Evolutionary conservation across 2,113 vertebrate genomes (phyloP), one percentile per base, ranked within the genome.

Genomic region (Rhinolophus ferrumequinum): DNA sequence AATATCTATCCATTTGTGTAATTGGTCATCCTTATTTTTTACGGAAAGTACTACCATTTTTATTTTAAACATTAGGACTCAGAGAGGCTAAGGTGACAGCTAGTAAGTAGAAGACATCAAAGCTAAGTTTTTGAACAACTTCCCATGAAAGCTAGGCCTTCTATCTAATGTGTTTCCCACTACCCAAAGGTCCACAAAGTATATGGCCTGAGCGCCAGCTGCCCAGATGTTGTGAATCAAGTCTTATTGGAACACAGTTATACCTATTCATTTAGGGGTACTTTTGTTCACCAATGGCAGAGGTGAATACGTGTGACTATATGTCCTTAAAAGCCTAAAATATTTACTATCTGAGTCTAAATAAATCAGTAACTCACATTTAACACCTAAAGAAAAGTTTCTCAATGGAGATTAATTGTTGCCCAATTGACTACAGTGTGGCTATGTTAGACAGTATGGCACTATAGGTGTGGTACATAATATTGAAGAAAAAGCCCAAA

Each of bases 331-430:
- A 77, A 95, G 41, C 18, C 70, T 91, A 75, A 95, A 88, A 64
- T 92, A 95, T 86, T 95, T 81, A 81, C 21, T 96, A 79, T 35
- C 52, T 33, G 8, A 6, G 26, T 72, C 64, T 93, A 93, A 94
- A 87, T 60, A 80, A 76, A 95, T 87, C 26, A 94, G 8, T 72
- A 88, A 95, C 35, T 41, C 26, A 90, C 8, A 87, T 24, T 85
- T 89, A 88, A 64, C 19, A 85, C 64, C 93, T 94, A 70, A 88
- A 95, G 58, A 44, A 83, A 60, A 95, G 56, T 64, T 96, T 88
- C 75, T 58, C 30, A 44, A 56, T 70, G 22, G 81, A 75, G 38
- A 90, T 41, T 95, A 82, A 73, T 6, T 89, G 12, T 38, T 38
- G 41, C 85, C 35, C 41, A 91, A 70, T 1, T 69, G 30, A 66